These are phyloP conservation scores for Coryphaenoides rupestris DNA, from an alignment of 2,113 vertebrate genomes.

Conservation along the genomic window DNA sequence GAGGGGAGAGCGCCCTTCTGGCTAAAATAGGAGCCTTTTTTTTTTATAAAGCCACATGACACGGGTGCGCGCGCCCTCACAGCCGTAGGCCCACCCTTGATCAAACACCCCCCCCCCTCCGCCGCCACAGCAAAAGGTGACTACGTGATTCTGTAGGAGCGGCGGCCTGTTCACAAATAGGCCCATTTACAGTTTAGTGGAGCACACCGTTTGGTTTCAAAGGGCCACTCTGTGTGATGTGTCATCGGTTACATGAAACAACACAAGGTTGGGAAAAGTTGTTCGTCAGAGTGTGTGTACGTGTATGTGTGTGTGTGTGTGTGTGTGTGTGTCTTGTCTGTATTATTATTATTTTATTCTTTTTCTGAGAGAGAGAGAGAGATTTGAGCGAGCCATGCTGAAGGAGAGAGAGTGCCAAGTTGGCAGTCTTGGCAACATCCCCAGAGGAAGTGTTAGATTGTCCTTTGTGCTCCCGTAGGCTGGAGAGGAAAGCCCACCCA, in stretches of 20 bases:
- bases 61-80: no score
- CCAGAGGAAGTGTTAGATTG: constrained; percentile 77
- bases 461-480: constrained; percentile 75
- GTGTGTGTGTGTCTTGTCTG: neutral
- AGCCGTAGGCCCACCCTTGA: no score
- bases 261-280: constrained; percentile 2
- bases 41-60: constrained; percentile 7
- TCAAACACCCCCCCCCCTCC: no score
- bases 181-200: no score
- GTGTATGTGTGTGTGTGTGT: no score
- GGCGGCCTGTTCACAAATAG: neutral
- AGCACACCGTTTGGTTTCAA: no score
- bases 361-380: no score
- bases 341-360: constrained; percentile 9
- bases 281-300: no score
- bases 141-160: no score
- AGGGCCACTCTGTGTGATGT: no score
- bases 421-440: constrained; percentile 73
- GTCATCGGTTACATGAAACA: neutral
- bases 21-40: neutral
- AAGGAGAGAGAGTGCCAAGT: constrained; percentile 67
- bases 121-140: no score
- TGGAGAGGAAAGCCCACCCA: constrained; percentile 67
- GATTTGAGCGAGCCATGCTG: constrained; percentile 24
- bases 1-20: constrained; percentile 45